Conservation (phyloP, 2,888 invertebrate species). For the Drosophila picticornis region DNA sequence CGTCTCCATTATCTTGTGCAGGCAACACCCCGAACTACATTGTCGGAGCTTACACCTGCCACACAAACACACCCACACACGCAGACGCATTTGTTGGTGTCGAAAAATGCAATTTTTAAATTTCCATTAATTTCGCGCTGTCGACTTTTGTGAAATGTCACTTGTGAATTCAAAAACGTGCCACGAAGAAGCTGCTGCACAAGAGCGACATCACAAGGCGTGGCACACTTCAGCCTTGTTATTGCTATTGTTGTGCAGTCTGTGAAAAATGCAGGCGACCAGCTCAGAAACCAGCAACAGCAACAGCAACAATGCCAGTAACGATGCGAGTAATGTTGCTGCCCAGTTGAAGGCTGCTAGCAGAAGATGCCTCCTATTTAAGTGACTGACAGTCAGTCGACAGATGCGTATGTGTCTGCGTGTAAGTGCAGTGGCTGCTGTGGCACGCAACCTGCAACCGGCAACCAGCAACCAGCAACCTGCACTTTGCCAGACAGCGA, state of each 20-base stretch:
- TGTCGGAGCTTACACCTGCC: slow-evolving; percentile 39
- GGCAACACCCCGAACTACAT: slow-evolving; percentile 21
- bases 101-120: slow-evolving; percentile 78
- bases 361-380: slow-evolving; percentile 51
- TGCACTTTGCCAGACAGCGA: slow-evolving; percentile 36
- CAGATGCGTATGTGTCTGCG: slow-evolving; percentile 17
- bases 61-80: neutral
- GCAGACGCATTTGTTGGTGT: slow-evolving; percentile 46
- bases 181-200: slow-evolving; percentile 30
- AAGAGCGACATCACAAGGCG: slow-evolving; percentile 15
- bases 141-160: slow-evolving; percentile 76
- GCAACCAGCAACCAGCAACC: slow-evolving; percentile 20
- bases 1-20: slow-evolving; percentile 60
- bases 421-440: slow-evolving; percentile 21
- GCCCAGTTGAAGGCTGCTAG: slow-evolving; percentile 38
- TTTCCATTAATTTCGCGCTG: slow-evolving; percentile 79
- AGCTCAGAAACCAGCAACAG: slow-evolving; percentile 7
- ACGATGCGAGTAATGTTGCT: slow-evolving; percentile 53
- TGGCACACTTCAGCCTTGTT: slow-evolving; percentile 16
- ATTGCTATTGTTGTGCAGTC: slow-evolving; percentile 40
- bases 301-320: slow-evolving; percentile 48
- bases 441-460: slow-evolving; percentile 30
- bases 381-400: slow-evolving; percentile 64
- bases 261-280: slow-evolving; percentile 37
- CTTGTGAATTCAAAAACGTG: slow-evolving; percentile 66